These are phyloP conservation scores for Cataglyphis livida DNA, from an alignment of 2,888 invertebrate genomes.

Conservation along the genomic window DNA sequence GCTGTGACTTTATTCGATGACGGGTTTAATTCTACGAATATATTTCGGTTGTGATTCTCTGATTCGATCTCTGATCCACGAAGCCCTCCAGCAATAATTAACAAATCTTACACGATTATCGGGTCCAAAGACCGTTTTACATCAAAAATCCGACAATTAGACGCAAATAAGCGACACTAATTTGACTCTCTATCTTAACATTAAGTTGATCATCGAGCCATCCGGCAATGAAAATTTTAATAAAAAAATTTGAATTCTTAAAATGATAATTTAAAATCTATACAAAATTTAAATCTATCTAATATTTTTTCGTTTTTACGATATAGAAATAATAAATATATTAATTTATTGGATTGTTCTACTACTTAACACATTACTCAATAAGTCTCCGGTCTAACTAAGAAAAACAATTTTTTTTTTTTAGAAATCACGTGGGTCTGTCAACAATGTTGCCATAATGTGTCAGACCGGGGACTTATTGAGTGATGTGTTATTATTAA, in stretches of 20 bases:
- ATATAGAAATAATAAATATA: background rate
- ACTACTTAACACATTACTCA: background rate
- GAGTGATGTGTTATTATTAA: background rate
- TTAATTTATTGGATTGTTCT: background rate
- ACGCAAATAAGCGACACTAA: constrained; percentile 36
- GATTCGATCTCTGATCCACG: constrained; percentile 14
- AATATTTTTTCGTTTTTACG: background rate
- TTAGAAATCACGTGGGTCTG: no score
- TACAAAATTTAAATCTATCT: background rate
- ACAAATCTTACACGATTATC: constrained; percentile 54
- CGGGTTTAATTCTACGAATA: constrained; percentile 21
- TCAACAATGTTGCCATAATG: no score
- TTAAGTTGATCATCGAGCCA: constrained; percentile 3
- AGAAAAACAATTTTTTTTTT: no score
- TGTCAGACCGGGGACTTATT: no score
- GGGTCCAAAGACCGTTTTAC: constrained; percentile 53
- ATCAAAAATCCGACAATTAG: constrained; percentile 21
- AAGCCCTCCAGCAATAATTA: constrained; percentile 57
- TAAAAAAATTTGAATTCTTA: background rate
- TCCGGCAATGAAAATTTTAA: background rate
- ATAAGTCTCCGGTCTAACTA: no score
- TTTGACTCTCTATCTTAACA: background rate
- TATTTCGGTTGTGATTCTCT: constrained; percentile 38
- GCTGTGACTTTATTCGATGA: background rate
- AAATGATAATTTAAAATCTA: background rate